Conservation (phyloP, 2,888 invertebrate species). For the Baronia brevicornis region DNA sequence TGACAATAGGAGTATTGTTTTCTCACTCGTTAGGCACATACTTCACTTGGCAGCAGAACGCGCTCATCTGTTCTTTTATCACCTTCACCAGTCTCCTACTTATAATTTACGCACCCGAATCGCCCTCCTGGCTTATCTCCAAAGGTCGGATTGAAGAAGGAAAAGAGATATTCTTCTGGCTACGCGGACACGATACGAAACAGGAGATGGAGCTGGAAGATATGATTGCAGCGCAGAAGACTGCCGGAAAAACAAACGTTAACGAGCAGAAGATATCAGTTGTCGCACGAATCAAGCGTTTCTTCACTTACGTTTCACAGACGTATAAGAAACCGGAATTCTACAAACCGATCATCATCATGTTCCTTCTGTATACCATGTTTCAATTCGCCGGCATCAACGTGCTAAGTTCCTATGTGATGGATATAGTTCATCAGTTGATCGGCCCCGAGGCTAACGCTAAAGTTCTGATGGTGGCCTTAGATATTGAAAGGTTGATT, state of each 20-base stretch:
- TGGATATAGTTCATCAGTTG: conserved; percentile 76
- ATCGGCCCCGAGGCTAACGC: conserved; percentile 77
- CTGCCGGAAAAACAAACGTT: conserved; percentile 45
- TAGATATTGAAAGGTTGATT: conserved; percentile 77
- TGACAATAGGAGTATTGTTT: conserved; percentile 77
- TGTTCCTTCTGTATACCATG: conserved; percentile 78
- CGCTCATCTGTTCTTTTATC: conserved; percentile 65
- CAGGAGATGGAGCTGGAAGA: conserved; percentile 60
- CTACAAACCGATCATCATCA: conserved; percentile 75
- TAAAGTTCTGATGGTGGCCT: conserved; percentile 77
- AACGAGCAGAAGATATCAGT: conserved; percentile 35
- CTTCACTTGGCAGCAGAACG: conserved; percentile 75
- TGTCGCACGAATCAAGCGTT: conserved; percentile 29
- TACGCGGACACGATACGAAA: conserved; percentile 53
- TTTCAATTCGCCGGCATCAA: conserved; percentile 83
- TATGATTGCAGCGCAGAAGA: conserved; percentile 58
- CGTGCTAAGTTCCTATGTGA: conserved; percentile 81
- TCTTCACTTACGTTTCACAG: conserved; percentile 35
- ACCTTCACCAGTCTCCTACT: conserved; percentile 69
- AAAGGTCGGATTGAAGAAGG: conserved; percentile 75
- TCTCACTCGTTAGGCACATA: conserved; percentile 78
- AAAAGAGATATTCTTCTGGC: conserved; percentile 70
- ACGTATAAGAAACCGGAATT: conserved; percentile 69
- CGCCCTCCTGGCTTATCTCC: conserved; percentile 79
- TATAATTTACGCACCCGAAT: conserved; percentile 77